These are phyloP conservation scores for Heliopora coerulea DNA, from an alignment of 92 coral and sea anemone genomes.

Conservation along the genomic window DNA sequence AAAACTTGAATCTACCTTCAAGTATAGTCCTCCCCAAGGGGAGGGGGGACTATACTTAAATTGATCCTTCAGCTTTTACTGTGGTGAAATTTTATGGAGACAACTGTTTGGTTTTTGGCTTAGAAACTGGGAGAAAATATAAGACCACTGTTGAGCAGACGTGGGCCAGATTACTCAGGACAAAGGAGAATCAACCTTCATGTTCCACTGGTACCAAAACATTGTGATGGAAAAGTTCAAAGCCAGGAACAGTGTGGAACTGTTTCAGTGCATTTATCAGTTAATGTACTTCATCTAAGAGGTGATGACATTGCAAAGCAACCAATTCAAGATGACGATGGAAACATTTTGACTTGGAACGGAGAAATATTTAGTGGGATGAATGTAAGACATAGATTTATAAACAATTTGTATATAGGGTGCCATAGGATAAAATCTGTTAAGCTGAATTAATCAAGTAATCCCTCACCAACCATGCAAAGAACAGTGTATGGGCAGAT, in stretches of 20 bases:
- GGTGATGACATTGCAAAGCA: slow-evolving; percentile 72
- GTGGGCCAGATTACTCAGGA: slow-evolving; percentile 79
- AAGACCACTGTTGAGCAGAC: slow-evolving; percentile 58
- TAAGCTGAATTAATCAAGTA: too few relatives aligned
- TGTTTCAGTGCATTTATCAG: slow-evolving; percentile 43
- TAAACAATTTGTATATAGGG: too few relatives aligned
- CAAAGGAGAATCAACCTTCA: slow-evolving; percentile 13
- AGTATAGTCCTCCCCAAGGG: too few relatives aligned
- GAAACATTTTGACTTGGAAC: slow-evolving; percentile 87
- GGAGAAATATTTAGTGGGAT: slow-evolving; percentile 97
- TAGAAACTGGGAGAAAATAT: slow-evolving; percentile 54
- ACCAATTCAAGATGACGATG: slow-evolving; percentile 64
- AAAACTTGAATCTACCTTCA: too few relatives aligned
- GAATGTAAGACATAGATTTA: slow-evolving; percentile 46
- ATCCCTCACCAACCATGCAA: too few relatives aligned
- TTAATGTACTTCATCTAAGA: slow-evolving; percentile 82
- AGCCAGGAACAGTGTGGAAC: slow-evolving; percentile 13
- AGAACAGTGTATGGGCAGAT: too few relatives aligned
- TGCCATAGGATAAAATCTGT: too few relatives aligned
- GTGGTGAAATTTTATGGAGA: too few relatives aligned
- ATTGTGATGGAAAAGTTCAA: slow-evolving; percentile 9
- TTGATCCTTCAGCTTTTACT: too few relatives aligned
- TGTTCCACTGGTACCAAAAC: slow-evolving; percentile 7
- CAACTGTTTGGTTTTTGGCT: too few relatives aligned
- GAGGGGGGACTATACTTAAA: too few relatives aligned